A percentile compares a stretch with the other conserved stretches of the same genome.
These are phyloP conservation scores for Labroides dimidiatus DNA, from an alignment of 2,797 vertebrate genomes.

Conservation along the genomic window DNA sequence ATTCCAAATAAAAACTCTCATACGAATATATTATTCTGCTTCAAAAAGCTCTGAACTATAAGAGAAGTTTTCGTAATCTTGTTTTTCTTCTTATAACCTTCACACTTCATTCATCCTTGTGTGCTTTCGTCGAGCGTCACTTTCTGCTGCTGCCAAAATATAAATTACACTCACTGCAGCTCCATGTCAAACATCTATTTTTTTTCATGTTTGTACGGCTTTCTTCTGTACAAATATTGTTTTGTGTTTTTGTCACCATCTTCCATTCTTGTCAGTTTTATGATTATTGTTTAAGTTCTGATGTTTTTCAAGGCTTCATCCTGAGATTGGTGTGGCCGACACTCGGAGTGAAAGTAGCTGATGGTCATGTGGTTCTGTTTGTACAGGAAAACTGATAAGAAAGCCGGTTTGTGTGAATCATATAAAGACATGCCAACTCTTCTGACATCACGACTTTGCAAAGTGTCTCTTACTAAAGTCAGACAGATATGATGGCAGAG, in stretches of 20 bases:
- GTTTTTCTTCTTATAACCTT: slow-evolving; percentile 1
- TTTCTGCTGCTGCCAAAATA: slow-evolving; percentile 27
- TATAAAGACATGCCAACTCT: neutral
- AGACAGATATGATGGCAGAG: neutral
- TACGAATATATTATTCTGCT: neutral
- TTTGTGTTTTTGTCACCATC: slow-evolving; percentile 3
- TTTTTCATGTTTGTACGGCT: neutral
- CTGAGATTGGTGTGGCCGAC: neutral
- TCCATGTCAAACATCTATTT: slow-evolving; percentile 14
- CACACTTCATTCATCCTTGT: slow-evolving; percentile 8
- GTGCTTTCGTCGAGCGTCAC: neutral
- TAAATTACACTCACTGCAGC: slow-evolving; percentile 23
- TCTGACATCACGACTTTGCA: neutral
- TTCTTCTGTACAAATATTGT: neutral
- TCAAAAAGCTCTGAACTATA: slow-evolving; percentile 1
- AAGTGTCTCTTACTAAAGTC: neutral
- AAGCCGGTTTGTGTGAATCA: neutral
- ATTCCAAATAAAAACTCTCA: neutral
- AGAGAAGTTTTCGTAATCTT: slow-evolving; percentile 1
- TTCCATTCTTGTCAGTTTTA: slow-evolving; percentile 11
- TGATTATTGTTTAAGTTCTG: neutral
- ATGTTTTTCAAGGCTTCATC: neutral
- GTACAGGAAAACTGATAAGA: neutral
- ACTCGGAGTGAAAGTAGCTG: neutral
- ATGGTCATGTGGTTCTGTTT: neutral